Evolutionary conservation across 2,797 vertebrate species (phyloP).

Genomic region (Gymnopithys bicolor): DNA sequence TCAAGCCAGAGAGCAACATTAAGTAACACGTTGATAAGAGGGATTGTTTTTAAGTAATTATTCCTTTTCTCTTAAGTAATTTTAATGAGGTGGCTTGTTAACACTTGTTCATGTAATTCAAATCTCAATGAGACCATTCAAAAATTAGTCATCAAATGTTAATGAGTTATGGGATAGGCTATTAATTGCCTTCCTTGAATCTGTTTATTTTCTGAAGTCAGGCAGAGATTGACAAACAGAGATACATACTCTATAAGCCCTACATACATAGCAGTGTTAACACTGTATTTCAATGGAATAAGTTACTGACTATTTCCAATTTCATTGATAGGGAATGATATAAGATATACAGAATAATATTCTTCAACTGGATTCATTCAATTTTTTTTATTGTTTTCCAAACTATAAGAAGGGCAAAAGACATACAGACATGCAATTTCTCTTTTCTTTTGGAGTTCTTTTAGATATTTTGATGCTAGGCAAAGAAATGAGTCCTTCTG

Average conservation of each 20-base stretch:
- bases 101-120: neutral
- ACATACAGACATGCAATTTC: neutral
- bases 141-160: conserved; percentile 37
- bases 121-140: neutral
- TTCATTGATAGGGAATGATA: neutral
- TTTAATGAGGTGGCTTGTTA: conserved; percentile 24
- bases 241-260: neutral
- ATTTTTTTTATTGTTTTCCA: neutral
- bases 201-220: conserved; percentile 39
- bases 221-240: neutral
- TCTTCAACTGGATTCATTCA: neutral
- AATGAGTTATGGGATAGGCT: conserved; percentile 13
- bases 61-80: neutral
- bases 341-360: neutral
- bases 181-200: conserved; percentile 23
- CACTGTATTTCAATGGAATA: neutral
- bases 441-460: neutral
- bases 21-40: neutral
- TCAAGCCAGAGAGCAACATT: neutral
- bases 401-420: neutral
- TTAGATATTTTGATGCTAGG: neutral
- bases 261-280: neutral
- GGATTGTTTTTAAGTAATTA: neutral
- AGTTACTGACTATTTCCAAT: neutral
- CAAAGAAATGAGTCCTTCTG: neutral